Evolutionary conservation across 2,797 vertebrate genomes (phyloP), one percentile per base, ranked within the genome.

Genomic region (Phrynocephalus vlangalii): DNA sequence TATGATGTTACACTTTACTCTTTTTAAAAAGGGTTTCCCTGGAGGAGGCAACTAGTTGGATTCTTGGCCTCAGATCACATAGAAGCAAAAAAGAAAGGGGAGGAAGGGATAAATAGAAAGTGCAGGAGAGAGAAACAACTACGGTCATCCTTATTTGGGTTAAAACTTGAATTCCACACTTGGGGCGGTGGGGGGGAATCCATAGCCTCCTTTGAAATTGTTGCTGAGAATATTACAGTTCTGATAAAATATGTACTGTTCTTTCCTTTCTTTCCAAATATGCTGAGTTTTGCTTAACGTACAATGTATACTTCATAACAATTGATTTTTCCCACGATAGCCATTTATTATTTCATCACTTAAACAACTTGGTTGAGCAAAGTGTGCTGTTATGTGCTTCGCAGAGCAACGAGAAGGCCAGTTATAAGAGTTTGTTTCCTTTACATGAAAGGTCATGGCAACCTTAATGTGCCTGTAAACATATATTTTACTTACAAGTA

Each of bases 21-120:
- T 93, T 82, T 82, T 79, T 79, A 84, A 91, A 89, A 84, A 66
- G 80, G 38, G 87, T 89, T 93, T 92, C 92, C 93, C 89, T 90
- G 88, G 86, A 87, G 79, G 48, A 90, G 87, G 92, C 91, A 87
- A 94, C 90, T 93, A 93, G 84, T 85, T 84, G 89, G 10, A 70
- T 91, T 90, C 44, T 88, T 79, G 84, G 90, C 93, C 93, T 88
- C 11, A 38, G 15, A 73, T 79, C 84, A 79, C 33, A 18, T 70
- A 63, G 8, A 85, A 90, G 91, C 90, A 38, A 76, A 86, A 87
- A n/a, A 87, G 81, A 0, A 86, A 0, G 78, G 50, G 88, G 84
- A 75, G 83, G 82, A 86, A 60, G 85, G 81, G 80, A 90, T 90
- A 79, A n/a, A 22, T 0, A 63, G 89, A 85, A 76, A 82, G 20